These are phyloP conservation scores for Isotomurus palustris DNA, from an alignment of 2,888 invertebrate species.

Conservation along the genomic window DNA sequence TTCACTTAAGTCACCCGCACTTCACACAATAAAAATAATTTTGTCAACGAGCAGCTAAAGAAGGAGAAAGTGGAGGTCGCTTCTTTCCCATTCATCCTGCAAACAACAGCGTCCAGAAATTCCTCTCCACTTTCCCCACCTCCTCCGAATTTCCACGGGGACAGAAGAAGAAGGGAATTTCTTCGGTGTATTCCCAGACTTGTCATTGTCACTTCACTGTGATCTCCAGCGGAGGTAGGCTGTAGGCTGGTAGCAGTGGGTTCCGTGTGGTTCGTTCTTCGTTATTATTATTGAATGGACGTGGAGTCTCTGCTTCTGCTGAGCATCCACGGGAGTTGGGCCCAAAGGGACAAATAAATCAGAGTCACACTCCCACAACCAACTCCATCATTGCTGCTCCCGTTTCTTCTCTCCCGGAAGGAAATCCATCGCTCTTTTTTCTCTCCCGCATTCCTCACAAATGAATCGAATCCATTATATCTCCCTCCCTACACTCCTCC, in stretches of 20 bases:
- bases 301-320: not conserved
- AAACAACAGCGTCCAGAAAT: too few species aligned
- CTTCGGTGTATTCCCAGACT: not conserved
- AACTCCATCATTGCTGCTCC: slow-evolving; percentile 9
- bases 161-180: not conserved
- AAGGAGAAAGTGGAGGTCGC: not conserved
- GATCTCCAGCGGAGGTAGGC: too few species aligned
- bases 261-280: not conserved
- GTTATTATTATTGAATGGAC: not conserved
- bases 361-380: slow-evolving; percentile 4
- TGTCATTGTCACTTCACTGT: slow-evolving; percentile 4
- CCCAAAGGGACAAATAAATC: slow-evolving; percentile 12
- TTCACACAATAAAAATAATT: not conserved
- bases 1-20: too few species aligned
- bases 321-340: not conserved
- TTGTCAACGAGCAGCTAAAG: not conserved
- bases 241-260: not conserved
- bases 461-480: not conserved
- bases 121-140: not conserved
- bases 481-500: not conserved
- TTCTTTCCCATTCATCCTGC: not conserved
- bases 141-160: not conserved
- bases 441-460: not conserved
- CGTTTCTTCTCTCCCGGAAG: slow-evolving; percentile 3
- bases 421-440: not conserved